Percentiles rank a stretch among this genome's conserved stretches.
phyloP scores from a whole-genome alignment of 2,113 vertebrate genomes.

The Stegastes partitus region DNA sequence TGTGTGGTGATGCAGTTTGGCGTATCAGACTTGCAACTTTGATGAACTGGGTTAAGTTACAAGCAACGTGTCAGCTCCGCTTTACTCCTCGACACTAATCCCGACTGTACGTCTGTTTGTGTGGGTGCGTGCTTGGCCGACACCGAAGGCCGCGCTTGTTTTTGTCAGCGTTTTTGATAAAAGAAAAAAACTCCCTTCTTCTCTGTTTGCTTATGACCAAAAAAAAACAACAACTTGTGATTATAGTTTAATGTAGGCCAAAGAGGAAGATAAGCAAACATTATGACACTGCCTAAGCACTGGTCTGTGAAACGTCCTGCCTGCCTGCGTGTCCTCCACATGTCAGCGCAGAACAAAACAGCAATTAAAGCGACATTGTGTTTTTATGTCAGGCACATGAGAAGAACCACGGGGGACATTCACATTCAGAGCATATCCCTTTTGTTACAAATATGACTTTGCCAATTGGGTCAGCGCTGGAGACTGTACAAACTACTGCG shows the following conservation, averaged over 20 bases:
- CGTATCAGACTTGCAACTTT: not conserved
- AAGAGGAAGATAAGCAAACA: constrained; percentile 13
- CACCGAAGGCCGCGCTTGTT: not conserved
- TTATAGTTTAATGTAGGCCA: constrained; percentile 9
- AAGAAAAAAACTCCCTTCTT: not conserved
- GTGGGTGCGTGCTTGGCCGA: not conserved
- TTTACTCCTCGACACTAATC: not conserved
- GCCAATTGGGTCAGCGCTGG: constrained; percentile 54
- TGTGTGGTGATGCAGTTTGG: not conserved
- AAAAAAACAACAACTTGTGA: constrained; percentile 1
- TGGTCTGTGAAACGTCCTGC: constrained; percentile 24
- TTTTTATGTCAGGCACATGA: constrained; percentile 52
- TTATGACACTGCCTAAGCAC: constrained; percentile 10
- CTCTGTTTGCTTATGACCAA: not conserved
- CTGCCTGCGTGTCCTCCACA: constrained; percentile 29
- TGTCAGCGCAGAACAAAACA: constrained; percentile 38
- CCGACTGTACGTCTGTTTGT: not conserved
- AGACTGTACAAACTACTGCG: constrained; percentile 47
- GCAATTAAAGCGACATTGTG: constrained; percentile 55
- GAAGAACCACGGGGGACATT: constrained; percentile 24
- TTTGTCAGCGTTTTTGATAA: not conserved
- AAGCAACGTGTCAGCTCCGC: not conserved
- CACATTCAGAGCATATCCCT: constrained; percentile 38
- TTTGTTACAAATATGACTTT: constrained; percentile 56
- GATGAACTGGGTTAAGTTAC: constrained; percentile 11